phyloP scores from a whole-genome alignment of 1,140 invertebrate species.

The Anastrepha ludens region DNA sequence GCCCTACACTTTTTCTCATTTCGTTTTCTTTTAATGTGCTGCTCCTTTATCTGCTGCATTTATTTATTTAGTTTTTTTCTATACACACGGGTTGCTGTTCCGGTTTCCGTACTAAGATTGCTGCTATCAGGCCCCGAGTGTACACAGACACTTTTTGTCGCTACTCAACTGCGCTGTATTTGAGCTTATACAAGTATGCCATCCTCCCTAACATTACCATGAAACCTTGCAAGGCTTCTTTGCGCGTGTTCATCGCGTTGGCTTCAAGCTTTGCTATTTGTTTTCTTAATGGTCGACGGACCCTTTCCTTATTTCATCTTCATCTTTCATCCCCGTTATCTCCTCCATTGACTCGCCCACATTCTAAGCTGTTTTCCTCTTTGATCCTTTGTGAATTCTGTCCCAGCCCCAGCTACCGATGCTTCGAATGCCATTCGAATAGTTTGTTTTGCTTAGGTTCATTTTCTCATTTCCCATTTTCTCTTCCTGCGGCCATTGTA shows the following conservation, averaged over 20 bases:
- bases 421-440: constrained; percentile 70
- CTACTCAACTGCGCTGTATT: background rate
- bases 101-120: background rate
- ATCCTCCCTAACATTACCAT: background rate
- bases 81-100: background rate
- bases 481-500: constrained; percentile 68
- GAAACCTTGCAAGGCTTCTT: background rate
- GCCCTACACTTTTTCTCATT: background rate
- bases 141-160: background rate
- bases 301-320: constrained; percentile 44
- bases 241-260: background rate
- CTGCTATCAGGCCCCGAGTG: background rate
- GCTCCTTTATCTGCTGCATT: constrained; percentile 11
- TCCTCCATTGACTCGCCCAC: background rate
- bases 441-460: constrained; percentile 74
- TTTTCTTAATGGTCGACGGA: constrained; percentile 47
- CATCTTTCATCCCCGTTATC: background rate
- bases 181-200: background rate
- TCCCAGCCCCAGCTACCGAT: background rate
- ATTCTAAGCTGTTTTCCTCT: background rate
- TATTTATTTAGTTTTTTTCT: constrained; percentile 38
- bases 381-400: constrained; percentile 5
- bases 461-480: constrained; percentile 64
- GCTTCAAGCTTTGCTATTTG: constrained; percentile 44
- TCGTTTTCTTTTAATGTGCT: background rate